phyloP scores from a whole-genome alignment of 2,888 invertebrate genomes.

The Aleiodes alternator region DNA sequence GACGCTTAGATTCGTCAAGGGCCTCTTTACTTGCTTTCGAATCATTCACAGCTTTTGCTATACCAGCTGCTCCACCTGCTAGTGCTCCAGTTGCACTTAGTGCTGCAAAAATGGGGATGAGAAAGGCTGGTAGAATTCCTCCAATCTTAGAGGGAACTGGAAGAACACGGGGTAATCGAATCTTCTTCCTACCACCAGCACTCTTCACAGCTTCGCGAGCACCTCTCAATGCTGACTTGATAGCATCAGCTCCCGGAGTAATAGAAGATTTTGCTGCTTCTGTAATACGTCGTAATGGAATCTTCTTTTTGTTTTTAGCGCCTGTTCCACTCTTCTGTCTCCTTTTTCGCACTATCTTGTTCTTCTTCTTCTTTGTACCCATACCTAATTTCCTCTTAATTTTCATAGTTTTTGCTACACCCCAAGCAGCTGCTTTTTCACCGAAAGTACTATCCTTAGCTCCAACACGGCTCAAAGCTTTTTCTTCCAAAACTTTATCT shows the following conservation, averaged over 20 bases:
- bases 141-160: background rate
- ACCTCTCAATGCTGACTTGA: slow-evolving; percentile 46
- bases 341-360: too few species aligned
- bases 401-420: slow-evolving; percentile 65
- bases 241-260: slow-evolving; percentile 7
- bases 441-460: slow-evolving; percentile 62
- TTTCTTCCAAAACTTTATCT: slow-evolving; percentile 65
- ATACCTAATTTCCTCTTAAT: slow-evolving; percentile 62
- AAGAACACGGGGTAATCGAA: background rate
- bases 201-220: slow-evolving; percentile 47
- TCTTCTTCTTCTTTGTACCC: slow-evolving; percentile 50
- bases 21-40: background rate
- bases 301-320: background rate
- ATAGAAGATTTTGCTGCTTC: slow-evolving; percentile 1
- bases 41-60: background rate
- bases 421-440: slow-evolving; percentile 64
- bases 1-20: slow-evolving; percentile 60
- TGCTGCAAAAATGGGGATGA: background rate
- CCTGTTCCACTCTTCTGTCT: too few species aligned
- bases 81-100: background rate
- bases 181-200: slow-evolving; percentile 54
- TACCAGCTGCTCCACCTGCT: slow-evolving; percentile 12
- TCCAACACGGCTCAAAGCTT: slow-evolving; percentile 62
- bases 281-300: too few species aligned
- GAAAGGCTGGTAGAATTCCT: background rate